phyloP scores from a whole-genome alignment of 2,797 vertebrate species.

The Anguilla megastoma region DNA sequence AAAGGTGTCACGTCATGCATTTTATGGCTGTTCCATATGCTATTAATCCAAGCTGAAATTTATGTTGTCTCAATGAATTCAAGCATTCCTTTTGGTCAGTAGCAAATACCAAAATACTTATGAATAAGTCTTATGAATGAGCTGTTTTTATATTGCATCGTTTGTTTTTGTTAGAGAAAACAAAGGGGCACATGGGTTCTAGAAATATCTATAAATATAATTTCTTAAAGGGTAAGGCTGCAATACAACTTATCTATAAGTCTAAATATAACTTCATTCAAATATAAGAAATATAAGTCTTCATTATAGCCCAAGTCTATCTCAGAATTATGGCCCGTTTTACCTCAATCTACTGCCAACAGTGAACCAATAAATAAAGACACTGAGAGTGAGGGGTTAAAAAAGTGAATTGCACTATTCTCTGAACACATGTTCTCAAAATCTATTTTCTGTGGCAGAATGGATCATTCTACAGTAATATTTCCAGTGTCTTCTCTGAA shows the following conservation, averaged over 20 bases:
- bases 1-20: neutral
- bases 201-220: neutral
- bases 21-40: neutral
- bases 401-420: neutral
- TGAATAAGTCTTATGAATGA: neutral
- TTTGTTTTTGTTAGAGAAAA: neutral
- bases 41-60: neutral
- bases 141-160: neutral
- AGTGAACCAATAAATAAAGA: neutral
- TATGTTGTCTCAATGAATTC: neutral
- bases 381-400: neutral
- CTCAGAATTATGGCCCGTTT: neutral
- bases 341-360: neutral
- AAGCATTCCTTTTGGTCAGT: neutral
- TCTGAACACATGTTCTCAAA: neutral
- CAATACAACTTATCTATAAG: no score
- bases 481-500: neutral
- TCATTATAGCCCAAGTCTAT: neutral
- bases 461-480: neutral
- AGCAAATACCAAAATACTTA: neutral
- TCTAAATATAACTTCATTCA: no score
- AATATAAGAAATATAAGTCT: neutral
- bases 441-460: neutral
- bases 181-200: no score
- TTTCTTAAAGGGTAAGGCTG: neutral